Conservation (phyloP, 2,797 vertebrate genomes). For the Scolopax bukidnonensis region DNA sequence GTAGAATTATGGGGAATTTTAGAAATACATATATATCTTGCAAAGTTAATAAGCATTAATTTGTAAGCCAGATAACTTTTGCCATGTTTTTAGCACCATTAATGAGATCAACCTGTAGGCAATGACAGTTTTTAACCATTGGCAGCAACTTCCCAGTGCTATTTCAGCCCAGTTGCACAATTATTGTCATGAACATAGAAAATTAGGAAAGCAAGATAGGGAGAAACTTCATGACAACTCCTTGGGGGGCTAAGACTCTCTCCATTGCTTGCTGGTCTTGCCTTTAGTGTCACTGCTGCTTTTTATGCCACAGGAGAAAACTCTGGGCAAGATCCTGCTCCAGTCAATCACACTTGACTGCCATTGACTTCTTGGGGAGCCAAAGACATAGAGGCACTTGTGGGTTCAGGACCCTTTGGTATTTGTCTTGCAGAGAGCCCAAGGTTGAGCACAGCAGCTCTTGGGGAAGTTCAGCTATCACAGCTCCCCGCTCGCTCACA, state of each 20-base stretch:
- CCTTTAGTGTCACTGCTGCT: not conserved
- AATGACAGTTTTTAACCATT: not conserved
- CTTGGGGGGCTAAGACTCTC: not conserved
- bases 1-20: not conserved
- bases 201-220: not conserved
- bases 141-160: not conserved
- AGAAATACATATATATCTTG: not conserved
- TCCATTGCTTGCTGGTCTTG: not conserved
- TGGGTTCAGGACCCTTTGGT: not conserved
- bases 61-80: not conserved
- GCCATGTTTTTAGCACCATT: not conserved
- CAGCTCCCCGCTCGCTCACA: constrained; percentile 5
- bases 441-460: not conserved
- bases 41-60: not conserved
- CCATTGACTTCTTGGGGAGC: not conserved
- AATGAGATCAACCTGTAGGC: not conserved
- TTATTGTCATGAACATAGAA: not conserved
- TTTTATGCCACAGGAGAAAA: not conserved
- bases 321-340: not conserved
- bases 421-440: not conserved
- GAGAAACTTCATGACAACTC: not conserved
- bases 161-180: not conserved
- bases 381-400: not conserved
- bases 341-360: not conserved
- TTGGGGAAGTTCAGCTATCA: not conserved